Evolutionary conservation across 1,140 invertebrate genomes (phyloP).

Genomic region (Zaprionus camerounensis): DNA sequence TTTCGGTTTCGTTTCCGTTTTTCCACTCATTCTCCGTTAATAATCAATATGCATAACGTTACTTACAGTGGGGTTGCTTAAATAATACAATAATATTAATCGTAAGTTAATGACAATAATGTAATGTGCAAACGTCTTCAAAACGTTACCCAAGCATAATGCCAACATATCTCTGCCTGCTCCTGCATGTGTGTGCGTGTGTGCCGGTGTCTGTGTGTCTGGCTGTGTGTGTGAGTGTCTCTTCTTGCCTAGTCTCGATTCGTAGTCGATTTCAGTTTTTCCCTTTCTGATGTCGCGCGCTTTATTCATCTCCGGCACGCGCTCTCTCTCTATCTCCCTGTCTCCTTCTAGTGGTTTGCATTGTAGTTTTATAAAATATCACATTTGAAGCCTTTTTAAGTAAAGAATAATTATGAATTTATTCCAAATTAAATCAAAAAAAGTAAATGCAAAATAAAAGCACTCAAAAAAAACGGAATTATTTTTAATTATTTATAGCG

Average conservation of each 20-base stretch:
- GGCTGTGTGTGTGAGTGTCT: not conserved
- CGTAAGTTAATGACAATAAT: constrained; percentile 71
- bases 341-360: constrained; percentile 15
- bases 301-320: no score
- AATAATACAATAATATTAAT: constrained; percentile 69
- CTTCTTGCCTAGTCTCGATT: not conserved
- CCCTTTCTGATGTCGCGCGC: no score
- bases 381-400: constrained; percentile 80
- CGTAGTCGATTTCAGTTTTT: not conserved
- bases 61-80: constrained; percentile 72
- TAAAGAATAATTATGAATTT: constrained; percentile 50
- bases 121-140: constrained; percentile 3
- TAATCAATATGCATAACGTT: constrained; percentile 78
- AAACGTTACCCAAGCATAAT: constrained; percentile 7
- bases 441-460: constrained; percentile 1
- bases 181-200: constrained; percentile 14
- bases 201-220: constrained; percentile 1
- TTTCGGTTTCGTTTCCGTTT: constrained; percentile 13
- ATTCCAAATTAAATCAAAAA: constrained; percentile 26
- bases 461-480: not conserved
- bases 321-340: constrained; percentile 13
- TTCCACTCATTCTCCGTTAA: constrained; percentile 31
- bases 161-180: constrained; percentile 2
- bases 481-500: constrained; percentile 36
- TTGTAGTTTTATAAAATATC: constrained; percentile 81